Evolutionary conservation across 2,888 invertebrate species (phyloP).

Genomic region (Vesta saturnalis): DNA sequence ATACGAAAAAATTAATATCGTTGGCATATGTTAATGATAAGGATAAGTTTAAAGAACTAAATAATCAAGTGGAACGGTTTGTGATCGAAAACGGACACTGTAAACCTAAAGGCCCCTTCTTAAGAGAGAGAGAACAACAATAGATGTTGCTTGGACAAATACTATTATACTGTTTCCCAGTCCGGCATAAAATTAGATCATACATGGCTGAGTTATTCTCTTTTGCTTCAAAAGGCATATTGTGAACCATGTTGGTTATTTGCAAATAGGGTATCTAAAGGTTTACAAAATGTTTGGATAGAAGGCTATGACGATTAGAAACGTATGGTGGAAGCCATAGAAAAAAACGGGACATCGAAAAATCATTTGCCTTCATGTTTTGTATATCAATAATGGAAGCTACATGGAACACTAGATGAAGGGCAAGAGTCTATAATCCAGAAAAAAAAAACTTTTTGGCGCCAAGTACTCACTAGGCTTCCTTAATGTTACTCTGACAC

Average conservation of each 20-base stretch:
- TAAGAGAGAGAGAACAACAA: conserved; percentile 16
- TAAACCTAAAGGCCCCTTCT: too few species aligned
- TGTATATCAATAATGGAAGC: conserved; percentile 32
- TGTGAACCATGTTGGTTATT: too few species aligned
- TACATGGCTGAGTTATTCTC: conserved; percentile 8
- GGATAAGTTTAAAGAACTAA: too few species aligned
- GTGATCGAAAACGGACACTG: too few species aligned
- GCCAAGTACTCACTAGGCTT: too few species aligned
- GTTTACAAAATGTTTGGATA: conserved; percentile 38
- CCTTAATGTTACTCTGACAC: too few species aligned
- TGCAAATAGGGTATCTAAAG: too few species aligned
- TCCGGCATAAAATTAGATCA: conserved; percentile 13
- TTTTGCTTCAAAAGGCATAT: too few species aligned
- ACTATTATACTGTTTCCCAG: conserved; percentile 12
- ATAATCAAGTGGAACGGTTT: conserved; percentile 19
- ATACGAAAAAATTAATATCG: conserved; percentile 11
- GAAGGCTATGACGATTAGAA: conserved; percentile 20
- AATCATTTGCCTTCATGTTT: conserved; percentile 22
- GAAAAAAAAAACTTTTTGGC: too few species aligned
- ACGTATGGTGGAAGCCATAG: conserved; percentile 34
- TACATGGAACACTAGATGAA: too few species aligned
- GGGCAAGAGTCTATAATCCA: too few species aligned
- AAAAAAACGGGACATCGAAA: conserved; percentile 42
- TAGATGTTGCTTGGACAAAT: conserved; percentile 22
- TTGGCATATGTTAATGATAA: conserved; percentile 21